Percentiles rank a stretch among this genome's conserved stretches.
phyloP scores from a whole-genome alignment of 2,797 vertebrate species.

The Sphenopsis melanotis region DNA sequence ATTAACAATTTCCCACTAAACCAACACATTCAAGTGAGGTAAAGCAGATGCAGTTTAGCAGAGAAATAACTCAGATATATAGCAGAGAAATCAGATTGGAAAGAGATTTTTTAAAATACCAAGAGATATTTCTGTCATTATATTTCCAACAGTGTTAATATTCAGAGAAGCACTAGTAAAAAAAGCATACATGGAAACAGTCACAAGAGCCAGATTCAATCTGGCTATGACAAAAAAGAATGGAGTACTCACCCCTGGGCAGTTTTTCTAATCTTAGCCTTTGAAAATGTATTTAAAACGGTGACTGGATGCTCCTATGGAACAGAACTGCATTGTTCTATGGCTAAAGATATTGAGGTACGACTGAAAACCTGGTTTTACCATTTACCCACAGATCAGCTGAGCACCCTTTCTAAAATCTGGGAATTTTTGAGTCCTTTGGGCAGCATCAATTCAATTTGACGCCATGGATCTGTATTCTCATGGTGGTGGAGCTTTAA shows the following conservation, averaged over 20 bases:
- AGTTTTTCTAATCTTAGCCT: not conserved
- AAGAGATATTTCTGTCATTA: not conserved
- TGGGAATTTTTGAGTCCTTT: not conserved
- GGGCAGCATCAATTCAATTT: not conserved
- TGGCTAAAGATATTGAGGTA: not conserved
- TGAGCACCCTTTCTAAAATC: not conserved
- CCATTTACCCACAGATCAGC: not conserved
- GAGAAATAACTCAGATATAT: not conserved
- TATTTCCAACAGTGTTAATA: not conserved
- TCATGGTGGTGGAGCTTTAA: not conserved
- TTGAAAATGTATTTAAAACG: not conserved
- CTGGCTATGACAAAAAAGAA: not conserved
- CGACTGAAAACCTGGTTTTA: not conserved
- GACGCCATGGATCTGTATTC: not conserved
- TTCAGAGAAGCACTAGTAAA: not conserved
- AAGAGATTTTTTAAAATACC: not conserved
- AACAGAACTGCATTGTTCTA: not conserved
- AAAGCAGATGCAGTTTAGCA: not conserved
- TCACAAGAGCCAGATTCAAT: not conserved
- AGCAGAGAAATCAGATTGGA: not conserved
- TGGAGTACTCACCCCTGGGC: not conserved
- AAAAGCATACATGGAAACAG: not conserved
- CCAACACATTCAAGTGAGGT: not conserved
- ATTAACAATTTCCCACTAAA: not conserved
- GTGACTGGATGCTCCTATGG: not conserved